These are phyloP conservation scores for Amphimedon queenslandica DNA, from an alignment of 37 sponge, comb jelly and placozoan genomes.

Conservation along the genomic window DNA sequence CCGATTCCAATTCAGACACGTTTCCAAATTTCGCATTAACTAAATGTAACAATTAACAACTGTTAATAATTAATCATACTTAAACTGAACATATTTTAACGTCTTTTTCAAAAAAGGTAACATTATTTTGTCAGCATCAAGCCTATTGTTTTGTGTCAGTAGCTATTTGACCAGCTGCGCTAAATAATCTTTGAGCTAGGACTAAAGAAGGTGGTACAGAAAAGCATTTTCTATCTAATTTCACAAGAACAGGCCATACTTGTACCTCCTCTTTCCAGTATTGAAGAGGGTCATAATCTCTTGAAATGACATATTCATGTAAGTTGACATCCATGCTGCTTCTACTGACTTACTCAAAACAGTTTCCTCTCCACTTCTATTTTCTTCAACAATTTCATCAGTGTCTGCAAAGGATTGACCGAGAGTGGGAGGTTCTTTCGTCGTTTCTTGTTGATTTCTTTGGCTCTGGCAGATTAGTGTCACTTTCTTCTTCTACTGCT, in stretches of 20 bases:
- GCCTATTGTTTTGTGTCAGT: not conserved
- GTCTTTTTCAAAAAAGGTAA: too few relatives aligned
- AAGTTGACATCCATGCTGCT: conserved; percentile 3
- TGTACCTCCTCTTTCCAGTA: not conserved
- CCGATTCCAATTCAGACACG: too few relatives aligned
- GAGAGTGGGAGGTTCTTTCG: not conserved
- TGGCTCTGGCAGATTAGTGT: not conserved
- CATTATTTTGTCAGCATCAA: not conserved
- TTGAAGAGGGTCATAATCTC: not conserved
- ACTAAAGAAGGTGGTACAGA: conserved; percentile 1
- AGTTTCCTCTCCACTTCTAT: not conserved
- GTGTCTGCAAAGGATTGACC: not conserved
- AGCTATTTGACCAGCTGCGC: not conserved
- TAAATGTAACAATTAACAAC: too few relatives aligned
- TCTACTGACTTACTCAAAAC: not conserved
- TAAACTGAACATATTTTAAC: too few relatives aligned
- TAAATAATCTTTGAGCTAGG: conserved; percentile 3
- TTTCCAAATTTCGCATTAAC: too few relatives aligned
- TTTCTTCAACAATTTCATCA: conserved; percentile 11
- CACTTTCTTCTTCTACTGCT: not conserved
- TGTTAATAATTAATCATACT: too few relatives aligned
- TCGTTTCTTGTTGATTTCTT: not conserved
- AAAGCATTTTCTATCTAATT: not conserved
- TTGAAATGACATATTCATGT: not conserved
- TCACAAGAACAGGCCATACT: not conserved